Percentiles rank a stretch among this genome's conserved stretches.
These are phyloP conservation scores for Meleagris gallopavo DNA, from an alignment of 2,113 vertebrate species.

Conservation along the genomic window DNA sequence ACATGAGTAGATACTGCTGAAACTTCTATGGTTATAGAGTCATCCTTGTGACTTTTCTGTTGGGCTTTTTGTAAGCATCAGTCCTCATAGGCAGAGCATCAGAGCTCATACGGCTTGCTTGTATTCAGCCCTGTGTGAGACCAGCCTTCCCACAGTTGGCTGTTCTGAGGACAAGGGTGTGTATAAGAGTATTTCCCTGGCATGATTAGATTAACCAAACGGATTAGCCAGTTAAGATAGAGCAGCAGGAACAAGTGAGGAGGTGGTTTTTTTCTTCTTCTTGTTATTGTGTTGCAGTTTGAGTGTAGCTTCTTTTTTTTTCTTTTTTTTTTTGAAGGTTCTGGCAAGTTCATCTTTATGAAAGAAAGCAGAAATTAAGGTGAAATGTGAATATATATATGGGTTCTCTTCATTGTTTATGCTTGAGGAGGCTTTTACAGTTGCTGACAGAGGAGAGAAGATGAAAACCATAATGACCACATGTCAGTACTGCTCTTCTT, in stretches of 20 bases:
- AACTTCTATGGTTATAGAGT: background rate
- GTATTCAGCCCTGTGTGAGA: background rate
- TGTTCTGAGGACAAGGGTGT: background rate
- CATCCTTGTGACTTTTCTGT: fast-evolving
- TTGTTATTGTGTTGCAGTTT: background rate
- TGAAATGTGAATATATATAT: background rate
- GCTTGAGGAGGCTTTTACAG: background rate
- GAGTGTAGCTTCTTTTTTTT: background rate
- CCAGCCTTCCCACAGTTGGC: background rate
- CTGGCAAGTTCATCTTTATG: background rate
- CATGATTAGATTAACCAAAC: background rate
- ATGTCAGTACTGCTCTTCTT: background rate
- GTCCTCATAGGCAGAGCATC: background rate
- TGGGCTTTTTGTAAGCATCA: background rate
- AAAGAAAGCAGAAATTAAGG: background rate
- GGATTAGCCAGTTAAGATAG: background rate
- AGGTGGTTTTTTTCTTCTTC: background rate
- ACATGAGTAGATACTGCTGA: background rate
- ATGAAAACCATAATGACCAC: background rate
- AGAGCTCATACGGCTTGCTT: background rate
- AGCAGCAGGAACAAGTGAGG: background rate
- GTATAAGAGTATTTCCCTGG: background rate
- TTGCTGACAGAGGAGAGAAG: background rate
- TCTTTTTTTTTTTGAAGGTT: background rate
- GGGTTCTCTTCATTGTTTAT: background rate